Evolutionary conservation across 2,113 vertebrate species (phyloP), one percentile per base, ranked within the genome.

Genomic region (Sander lucioperca): DNA sequence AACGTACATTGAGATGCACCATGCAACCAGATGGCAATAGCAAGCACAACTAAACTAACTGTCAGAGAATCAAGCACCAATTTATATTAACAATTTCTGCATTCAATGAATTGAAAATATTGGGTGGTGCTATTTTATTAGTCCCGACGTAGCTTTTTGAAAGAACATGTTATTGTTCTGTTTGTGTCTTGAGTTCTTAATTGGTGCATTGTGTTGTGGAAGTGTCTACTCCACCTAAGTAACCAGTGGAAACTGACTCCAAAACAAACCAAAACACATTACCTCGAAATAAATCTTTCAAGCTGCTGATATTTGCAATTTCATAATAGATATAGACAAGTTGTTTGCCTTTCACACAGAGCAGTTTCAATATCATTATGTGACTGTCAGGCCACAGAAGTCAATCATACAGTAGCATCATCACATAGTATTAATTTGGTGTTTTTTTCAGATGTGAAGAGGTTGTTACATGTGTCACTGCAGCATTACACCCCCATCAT

Each of bases 401-500:
- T 48, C 27, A 80, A 62, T 82, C 15, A 25, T 6, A 36, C 45
- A 27, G 23, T 18, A 48, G 10, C 53, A 47, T 69, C 56, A 54
- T 13, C 3, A 4, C 5, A 6, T 39, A 57, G 47, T 15, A 62
- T 79, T 69, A 21, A 77, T 82, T 77, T 54, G 27, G 23, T 78
- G 67, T 77, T 79, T 53, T 64, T 45, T 47, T 21, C 6, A 18
- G 51, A 33, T 25, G 27, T 27, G 47, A 25, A 23, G 59, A 67
- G 30, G 45, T 54, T 19, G n/a, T 56, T 79, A 79, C 65, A 61
- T 18, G 69, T 64, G 64, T 82, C 79, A 80, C 18, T 14, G n/a
- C 68, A n/a, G 84, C 61, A 80, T 63, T 74, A 84, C 30, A 65
- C 61, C 11, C 47, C 47, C 65, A 43, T 84, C 68, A 86, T 89